Base-by-base conservation (phyloP, 2,797 vertebrate genomes). In the Tapera naevia region DNA sequence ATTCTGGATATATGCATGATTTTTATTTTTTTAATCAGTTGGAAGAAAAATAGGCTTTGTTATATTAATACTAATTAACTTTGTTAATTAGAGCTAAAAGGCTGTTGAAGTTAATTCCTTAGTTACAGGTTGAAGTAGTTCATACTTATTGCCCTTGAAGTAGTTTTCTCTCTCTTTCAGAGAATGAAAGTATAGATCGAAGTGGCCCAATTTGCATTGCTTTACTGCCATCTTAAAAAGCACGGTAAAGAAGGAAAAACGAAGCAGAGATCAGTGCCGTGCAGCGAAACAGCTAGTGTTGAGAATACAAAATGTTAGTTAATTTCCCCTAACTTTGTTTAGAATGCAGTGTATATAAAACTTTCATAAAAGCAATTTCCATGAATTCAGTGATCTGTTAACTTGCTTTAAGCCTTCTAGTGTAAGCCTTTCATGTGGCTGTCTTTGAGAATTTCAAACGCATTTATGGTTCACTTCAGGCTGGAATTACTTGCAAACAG, bases 391-490 rank as follows among this genome's bases (percentile, higher is more conserved):
- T 50, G 61, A 71, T 78, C 45, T 89, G 2, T 86, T 91, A 88
- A 74, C 60, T 91, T 91, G 46, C 84, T 96, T 85, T 78, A 85
- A 95, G 41, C 75, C 60, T 84, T 85, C 37, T 67, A 60, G 27
- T 89, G 7, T 67, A 64, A 86, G 65, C 39, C 82, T 94, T 92
- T 95, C 72, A 74, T 80, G 93, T 84, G 17, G 45, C 16, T 88
- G 43, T 91, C 78, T 91, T 73, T 78, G 75, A 76, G 73, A 81
- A 81, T 88, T 93, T 93, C 54, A 88, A 61, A 80, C 45, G 45
- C 56, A 15, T 83, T 80, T 86, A 46, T 2, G 11, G 72, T 83
- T 94, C 60, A 74, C 69, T 92, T 95, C 37, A 67, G 72, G 82
- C 58, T 91, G 86, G 74, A 91, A 84, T 83, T 35, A 65, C 65